These are phyloP conservation scores for Drosophila nannoptera DNA, from an alignment of 1,140 invertebrate genomes.

Conservation along the genomic window DNA sequence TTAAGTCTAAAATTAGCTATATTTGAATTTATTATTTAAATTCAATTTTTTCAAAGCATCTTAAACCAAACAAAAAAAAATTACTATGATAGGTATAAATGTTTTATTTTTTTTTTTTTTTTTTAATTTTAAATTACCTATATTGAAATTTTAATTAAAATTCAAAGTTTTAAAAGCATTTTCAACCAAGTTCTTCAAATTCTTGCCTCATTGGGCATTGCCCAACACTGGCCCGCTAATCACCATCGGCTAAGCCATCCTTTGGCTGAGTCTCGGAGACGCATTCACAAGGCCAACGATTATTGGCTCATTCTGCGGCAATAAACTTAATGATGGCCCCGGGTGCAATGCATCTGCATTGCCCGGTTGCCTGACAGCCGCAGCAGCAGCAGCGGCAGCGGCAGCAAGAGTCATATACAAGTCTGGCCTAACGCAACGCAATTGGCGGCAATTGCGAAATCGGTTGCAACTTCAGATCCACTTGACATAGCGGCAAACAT, in stretches of 20 bases:
- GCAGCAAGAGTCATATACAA: background rate
- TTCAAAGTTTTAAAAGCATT: too few species aligned
- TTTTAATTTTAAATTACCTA: too few species aligned
- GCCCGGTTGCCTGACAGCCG: constrained; percentile 7
- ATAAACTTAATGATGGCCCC: constrained; percentile 56
- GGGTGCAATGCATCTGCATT: constrained; percentile 24
- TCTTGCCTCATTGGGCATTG: background rate
- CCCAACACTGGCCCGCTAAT: background rate
- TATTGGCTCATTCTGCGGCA: constrained; percentile 31
- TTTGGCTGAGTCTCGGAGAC: background rate
- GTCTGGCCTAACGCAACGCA: constrained; percentile 27
- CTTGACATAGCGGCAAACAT: constrained; percentile 55
- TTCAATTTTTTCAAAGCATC: too few species aligned
- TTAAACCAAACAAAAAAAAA: too few species aligned
- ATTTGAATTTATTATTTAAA: too few species aligned
- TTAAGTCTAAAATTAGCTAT: too few species aligned
- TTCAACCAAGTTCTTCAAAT: background rate
- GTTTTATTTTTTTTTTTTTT: too few species aligned
- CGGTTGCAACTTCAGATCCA: constrained; percentile 39
- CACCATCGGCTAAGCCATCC: background rate
- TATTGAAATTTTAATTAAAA: too few species aligned
- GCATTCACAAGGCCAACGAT: background rate
- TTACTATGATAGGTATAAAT: too few species aligned
- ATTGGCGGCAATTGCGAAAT: constrained; percentile 34
- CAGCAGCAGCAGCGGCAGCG: constrained; percentile 3